Evolutionary conservation across 37 sponge, comb jelly and placozoan genomes (phyloP).

Genomic region (Aplysina aerophoba): DNA sequence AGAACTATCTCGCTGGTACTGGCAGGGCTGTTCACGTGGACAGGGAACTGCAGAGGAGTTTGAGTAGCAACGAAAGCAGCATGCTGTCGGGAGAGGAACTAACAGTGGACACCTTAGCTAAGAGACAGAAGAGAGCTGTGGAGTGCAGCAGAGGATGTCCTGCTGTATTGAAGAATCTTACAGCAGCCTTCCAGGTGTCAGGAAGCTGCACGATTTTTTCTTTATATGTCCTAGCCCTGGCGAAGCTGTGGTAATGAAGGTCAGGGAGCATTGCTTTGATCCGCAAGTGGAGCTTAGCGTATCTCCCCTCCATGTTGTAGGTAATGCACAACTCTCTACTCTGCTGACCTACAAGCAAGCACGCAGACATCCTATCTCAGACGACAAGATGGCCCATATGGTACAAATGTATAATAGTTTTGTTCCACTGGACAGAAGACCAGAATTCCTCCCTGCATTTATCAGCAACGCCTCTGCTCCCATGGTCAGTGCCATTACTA

Average conservation of each 20-base stretch:
- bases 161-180: conserved; percentile 30
- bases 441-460: too few species aligned
- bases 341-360: neutral
- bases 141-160: conserved; percentile 16
- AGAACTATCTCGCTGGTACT: conserved; percentile 15
- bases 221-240: neutral
- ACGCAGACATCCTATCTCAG: neutral
- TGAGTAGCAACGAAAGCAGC: conserved; percentile 19
- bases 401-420: too few species aligned
- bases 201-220: conserved; percentile 48
- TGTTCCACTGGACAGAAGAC: too few species aligned
- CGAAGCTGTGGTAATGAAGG: conserved; percentile 29
- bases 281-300: neutral
- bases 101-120: conserved; percentile 11
- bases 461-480: neutral
- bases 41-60: conserved; percentile 19
- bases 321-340: neutral
- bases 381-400: too few species aligned
- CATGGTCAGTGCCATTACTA: neutral
- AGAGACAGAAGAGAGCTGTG: conserved; percentile 10
- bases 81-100: neutral
- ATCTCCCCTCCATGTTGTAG: conserved; percentile 1
- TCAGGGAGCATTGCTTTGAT: conserved; percentile 35
- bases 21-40: conserved; percentile 4
- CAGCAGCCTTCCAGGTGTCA: conserved; percentile 38